phyloP scores from a whole-genome alignment of 2,797 vertebrate genomes.

The Hoplostethus atlanticus region DNA sequence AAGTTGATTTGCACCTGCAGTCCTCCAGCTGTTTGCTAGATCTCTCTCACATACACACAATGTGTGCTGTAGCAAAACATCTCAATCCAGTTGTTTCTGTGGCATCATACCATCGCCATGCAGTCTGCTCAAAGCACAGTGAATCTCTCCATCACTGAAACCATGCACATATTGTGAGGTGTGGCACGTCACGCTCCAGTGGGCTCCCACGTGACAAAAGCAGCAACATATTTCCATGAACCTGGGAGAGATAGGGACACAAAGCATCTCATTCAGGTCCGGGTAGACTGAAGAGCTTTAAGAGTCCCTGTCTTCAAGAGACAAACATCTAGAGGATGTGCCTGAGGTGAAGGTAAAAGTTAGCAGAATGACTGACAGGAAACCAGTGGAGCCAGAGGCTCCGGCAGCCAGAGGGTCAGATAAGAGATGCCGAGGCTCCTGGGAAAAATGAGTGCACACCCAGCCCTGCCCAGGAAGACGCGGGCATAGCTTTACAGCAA shows the following conservation, averaged over 20 bases:
- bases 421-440: conserved; percentile 38
- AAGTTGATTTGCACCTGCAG: not conserved
- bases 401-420: conserved; percentile 44
- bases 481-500: conserved; percentile 5
- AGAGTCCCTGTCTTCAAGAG: not conserved
- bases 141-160: too few species aligned
- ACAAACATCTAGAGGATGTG: conserved; percentile 2
- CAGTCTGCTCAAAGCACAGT: not conserved
- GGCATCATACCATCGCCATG: not conserved
- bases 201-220: too few species aligned
- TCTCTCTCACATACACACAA: conserved; percentile 3
- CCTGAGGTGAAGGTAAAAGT: conserved; percentile 27
- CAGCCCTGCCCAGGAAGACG: conserved; percentile 27
- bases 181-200: too few species aligned
- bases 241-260: not conserved
- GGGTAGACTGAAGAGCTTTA: not conserved
- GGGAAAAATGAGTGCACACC: conserved; percentile 36
- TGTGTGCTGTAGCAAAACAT: conserved; percentile 41
- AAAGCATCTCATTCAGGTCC: not conserved
- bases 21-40: too few species aligned
- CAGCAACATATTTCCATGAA: too few species aligned
- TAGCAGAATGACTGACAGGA: conserved; percentile 37
- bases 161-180: too few species aligned
- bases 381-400: conserved; percentile 29
- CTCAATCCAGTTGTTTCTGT: not conserved